Base-by-base conservation (phyloP, 2,113 vertebrate species). In the Tragelaphus scriptus region DNA sequence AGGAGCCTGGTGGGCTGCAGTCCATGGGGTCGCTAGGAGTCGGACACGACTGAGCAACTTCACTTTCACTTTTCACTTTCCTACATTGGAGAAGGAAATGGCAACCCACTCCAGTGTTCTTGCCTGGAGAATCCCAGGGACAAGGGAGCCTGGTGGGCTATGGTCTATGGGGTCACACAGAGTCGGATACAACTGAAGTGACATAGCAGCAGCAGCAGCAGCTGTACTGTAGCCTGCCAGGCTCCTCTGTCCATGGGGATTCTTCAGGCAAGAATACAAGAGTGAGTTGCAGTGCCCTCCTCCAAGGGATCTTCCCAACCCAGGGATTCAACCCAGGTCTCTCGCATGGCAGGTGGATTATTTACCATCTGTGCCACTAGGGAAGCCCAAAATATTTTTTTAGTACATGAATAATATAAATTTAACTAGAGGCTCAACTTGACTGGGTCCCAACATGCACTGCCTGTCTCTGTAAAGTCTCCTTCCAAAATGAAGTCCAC, bases 131-230 rank as follows among this genome's bases (percentile, higher is more conserved):
- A 26, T 59, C 58, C 23, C 58, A 59, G 58, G 58, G 23, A 59
- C 4, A 3, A 23, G 23, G 58, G 58, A 59, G 58, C 58, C 58
- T 59, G 23, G 58, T 59, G 23, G 58, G 58, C 58, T 59, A 9
- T 9, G 0, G 58, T 59, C 58, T 11, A 59, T 59, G 23, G 58
- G 58, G 23, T 59, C 1, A 1, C 58, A 13, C 26, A 61, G 26
- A 61, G 2, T 61, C 0, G 2, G 26, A 30, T 26, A 61, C 2
- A 1, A 63, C 6, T 63, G 59, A 63, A 63, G 26, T 6, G 6
- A 61, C 2, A 0, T 28, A 61, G 59, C 59, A 61, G 26, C 59
- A 61, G 58, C 25, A 26, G 58, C 10, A 28, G 59, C 61, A 30
- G 28, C 61, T 15, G 68, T 11, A 23, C 68, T 71, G 5, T 23